Base-by-base conservation (phyloP, 2,113 vertebrate genomes). In the Saguinus imperator region DNA sequence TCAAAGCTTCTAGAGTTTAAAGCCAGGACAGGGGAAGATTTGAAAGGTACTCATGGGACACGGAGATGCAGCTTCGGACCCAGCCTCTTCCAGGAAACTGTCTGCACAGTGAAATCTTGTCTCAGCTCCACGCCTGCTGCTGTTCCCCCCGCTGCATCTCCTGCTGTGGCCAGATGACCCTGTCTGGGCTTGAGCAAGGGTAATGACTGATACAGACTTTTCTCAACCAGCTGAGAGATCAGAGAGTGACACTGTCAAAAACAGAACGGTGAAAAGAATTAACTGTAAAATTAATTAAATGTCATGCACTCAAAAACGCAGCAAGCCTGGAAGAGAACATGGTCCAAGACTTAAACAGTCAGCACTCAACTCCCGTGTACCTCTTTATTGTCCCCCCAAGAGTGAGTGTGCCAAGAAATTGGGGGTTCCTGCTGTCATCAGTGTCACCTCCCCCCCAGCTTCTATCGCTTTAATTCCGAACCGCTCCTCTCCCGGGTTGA, bases 201-300 rank as follows among this genome's bases (percentile, higher is more conserved):
- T 37, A 52, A 75, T n/a, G 61, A 83, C 93, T n/a, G 79, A 68
- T 21, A 40, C 12, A 72, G 92, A 64, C 3, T 86, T 85, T 85
- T 37, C 73, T 77, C 40, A 72, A n/a, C 29, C 82, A 89, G 89
- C 80, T 23, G 37, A 92, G 86, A 84, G 45, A 94, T 50, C 32
- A 4, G 68, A 72, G 27, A 84, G 23, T 70, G 89, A 95, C 77
- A 48, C 48, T 85, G 70, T 92, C 94, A 50, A 84, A 92, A 96
- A 68, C 29, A 73, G 40, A 84, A 10, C 0, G 0, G 76, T 5
- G 23, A n/a, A 57, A 94, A 91, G 85, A 95, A 89, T 94, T 89
- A 89, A 68, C 76, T 72, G 80, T 57, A 93, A 96, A 85, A 94
- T 86, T 92, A 96, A 96, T 98, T 93, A 87, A 79, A 92, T 82